Conservation (phyloP, 2,797 vertebrate genomes). For the Aldrovandia affinis region DNA sequence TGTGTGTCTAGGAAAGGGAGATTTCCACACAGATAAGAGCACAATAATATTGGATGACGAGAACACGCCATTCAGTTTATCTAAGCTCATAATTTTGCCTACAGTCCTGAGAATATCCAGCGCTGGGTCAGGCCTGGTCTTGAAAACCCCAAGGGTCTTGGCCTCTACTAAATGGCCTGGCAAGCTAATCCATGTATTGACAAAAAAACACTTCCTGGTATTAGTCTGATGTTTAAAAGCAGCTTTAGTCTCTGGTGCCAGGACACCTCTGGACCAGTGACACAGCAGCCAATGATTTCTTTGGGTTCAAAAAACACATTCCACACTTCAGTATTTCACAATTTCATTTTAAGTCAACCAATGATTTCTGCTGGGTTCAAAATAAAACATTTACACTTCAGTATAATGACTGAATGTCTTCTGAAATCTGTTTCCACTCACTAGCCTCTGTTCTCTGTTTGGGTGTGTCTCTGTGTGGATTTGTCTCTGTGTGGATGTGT, state of each 20-base stretch:
- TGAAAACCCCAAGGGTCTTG: neutral
- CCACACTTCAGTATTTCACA: neutral
- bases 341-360: too few species aligned
- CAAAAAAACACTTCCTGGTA: neutral
- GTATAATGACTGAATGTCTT: neutral
- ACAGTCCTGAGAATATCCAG: too few species aligned
- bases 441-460: neutral
- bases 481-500: neutral
- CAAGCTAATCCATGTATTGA: neutral
- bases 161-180: neutral
- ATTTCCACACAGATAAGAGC: neutral
- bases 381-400: neutral
- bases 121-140: neutral
- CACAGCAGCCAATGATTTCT: neutral
- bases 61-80: neutral
- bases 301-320: neutral
- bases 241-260: neutral
- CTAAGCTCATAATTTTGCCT: neutral
- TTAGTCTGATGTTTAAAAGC: neutral
- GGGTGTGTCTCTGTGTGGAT: neutral
- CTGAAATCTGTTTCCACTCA: neutral
- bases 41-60: neutral
- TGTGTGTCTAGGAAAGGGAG: conserved; percentile 51
- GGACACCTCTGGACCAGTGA: neutral
- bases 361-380: neutral